phyloP scores from a whole-genome alignment of 1,140 invertebrate genomes.

The Halesus radiatus region DNA sequence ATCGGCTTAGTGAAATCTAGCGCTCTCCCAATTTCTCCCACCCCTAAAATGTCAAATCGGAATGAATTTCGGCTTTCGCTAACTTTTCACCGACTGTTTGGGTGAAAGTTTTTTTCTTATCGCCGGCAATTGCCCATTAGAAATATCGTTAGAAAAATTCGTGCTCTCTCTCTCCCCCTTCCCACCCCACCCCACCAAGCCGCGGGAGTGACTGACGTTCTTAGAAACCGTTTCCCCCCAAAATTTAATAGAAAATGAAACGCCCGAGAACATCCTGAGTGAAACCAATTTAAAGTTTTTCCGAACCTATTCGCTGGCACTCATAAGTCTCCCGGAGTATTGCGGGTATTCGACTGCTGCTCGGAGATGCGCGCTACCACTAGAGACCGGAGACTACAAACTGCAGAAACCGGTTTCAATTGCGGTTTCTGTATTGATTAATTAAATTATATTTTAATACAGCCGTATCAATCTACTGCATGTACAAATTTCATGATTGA shows the following conservation, averaged over 20 bases:
- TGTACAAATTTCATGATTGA: too few species aligned
- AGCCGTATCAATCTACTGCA: too few species aligned
- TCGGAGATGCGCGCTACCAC: background rate
- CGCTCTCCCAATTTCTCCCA: background rate
- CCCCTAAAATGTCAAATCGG: background rate
- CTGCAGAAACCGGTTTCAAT: background rate
- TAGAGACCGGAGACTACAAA: too few species aligned
- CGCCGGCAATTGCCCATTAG: constrained; percentile 24
- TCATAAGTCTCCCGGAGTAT: background rate
- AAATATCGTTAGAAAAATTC: constrained; percentile 20
- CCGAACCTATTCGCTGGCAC: background rate
- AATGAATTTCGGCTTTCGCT: constrained; percentile 17
- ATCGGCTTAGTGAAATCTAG: background rate
- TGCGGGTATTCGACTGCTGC: background rate
- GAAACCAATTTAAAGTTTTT: constrained; percentile 45
- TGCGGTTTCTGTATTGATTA: too few species aligned
- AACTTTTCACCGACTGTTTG: constrained; percentile 24
- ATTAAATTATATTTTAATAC: too few species aligned
- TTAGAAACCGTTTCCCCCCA: constrained; percentile 14
- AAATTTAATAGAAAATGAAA: constrained; percentile 41
- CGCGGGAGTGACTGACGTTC: constrained; percentile 8
- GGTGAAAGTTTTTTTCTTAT: constrained; percentile 18
- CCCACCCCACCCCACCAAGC: background rate
- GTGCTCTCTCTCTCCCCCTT: background rate
- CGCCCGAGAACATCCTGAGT: constrained; percentile 40